Evolutionary conservation across 1,140 invertebrate species (phyloP).

Genomic region (Thalassaphorura encarpata): DNA sequence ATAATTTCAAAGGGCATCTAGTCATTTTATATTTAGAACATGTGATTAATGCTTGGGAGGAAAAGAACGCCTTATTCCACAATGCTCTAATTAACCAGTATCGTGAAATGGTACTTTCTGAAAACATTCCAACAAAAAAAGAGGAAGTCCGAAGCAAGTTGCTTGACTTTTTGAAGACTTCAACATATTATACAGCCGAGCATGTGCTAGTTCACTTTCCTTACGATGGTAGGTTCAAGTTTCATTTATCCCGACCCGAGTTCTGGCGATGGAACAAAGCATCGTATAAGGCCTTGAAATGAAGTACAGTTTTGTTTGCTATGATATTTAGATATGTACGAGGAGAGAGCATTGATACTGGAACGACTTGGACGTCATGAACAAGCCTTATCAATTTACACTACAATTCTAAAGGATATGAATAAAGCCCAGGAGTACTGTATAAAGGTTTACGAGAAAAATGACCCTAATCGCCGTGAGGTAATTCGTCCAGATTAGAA

Average conservation of each 20-base stretch:
- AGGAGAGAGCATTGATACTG: constrained; percentile 85
- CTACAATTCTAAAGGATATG: constrained; percentile 68
- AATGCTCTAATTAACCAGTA: constrained; percentile 82
- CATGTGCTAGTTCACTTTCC: constrained; percentile 80
- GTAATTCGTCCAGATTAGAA: constrained; percentile 1
- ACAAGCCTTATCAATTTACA: constrained; percentile 83
- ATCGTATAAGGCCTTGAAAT: constrained; percentile 4
- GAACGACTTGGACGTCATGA: constrained; percentile 79
- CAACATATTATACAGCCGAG: constrained; percentile 73
- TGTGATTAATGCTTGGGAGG: constrained; percentile 79
- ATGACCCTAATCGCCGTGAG: constrained; percentile 27
- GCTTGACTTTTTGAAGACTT: constrained; percentile 71
- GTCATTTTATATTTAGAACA: constrained; percentile 92
- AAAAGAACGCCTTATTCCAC: constrained; percentile 75
- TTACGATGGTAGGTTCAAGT: constrained; percentile 49
- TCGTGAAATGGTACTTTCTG: constrained; percentile 49
- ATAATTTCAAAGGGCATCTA: constrained; percentile 58
- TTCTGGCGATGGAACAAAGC: too few relatives aligned
- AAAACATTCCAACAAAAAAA: constrained; percentile 41
- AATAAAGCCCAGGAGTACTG: constrained; percentile 76
- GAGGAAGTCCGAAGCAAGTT: constrained; percentile 63
- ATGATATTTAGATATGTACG: constrained; percentile 54
- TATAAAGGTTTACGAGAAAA: constrained; percentile 46
- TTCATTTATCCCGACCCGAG: too few relatives aligned
- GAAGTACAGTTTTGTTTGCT: constrained; percentile 6